Conservation (phyloP, 2,888 invertebrate species). For the Cephus pulcher region DNA sequence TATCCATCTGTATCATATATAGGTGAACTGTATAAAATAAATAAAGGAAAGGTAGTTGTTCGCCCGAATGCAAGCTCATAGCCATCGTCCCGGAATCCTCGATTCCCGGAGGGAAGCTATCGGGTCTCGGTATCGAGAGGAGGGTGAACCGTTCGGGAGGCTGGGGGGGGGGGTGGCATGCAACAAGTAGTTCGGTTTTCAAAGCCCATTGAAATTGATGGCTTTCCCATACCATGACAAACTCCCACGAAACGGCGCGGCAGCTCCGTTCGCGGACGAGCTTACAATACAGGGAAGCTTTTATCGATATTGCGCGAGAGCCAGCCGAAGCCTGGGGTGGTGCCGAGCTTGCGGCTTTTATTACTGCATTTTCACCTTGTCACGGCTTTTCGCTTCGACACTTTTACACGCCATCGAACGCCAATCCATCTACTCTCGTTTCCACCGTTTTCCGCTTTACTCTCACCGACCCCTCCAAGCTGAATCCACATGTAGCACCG, state of each 20-base stretch:
- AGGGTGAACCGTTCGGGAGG: conserved; percentile 60
- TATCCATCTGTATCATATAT: not conserved
- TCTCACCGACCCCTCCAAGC: not conserved
- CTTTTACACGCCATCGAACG: conserved; percentile 59
- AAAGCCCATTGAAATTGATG: conserved; percentile 68
- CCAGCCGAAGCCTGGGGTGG: conserved; percentile 35
- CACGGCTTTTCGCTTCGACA: conserved; percentile 57
- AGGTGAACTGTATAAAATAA: not conserved
- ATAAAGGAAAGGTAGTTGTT: conserved; percentile 40
- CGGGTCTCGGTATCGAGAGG: conserved; percentile 66
- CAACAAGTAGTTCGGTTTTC: conserved; percentile 68
- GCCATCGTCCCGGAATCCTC: conserved; percentile 52
- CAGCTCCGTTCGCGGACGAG: conserved; percentile 55
- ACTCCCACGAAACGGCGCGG: conserved; percentile 39
- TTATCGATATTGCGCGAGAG: conserved; percentile 61
- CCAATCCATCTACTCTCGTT: conserved; percentile 32
- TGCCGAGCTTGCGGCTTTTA: conserved; percentile 59
- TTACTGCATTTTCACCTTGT: conserved; percentile 66
- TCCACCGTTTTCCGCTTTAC: not conserved
- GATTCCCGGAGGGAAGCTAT: conserved; percentile 58
- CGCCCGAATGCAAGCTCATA: conserved; percentile 53
- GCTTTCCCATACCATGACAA: conserved; percentile 66
- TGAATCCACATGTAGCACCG: not conserved
- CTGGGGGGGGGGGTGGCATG: conserved; percentile 41
- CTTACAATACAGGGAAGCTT: conserved; percentile 62